Evolutionary conservation across 2,888 invertebrate species (phyloP).

Genomic region (Ornithoptera priamus): DNA sequence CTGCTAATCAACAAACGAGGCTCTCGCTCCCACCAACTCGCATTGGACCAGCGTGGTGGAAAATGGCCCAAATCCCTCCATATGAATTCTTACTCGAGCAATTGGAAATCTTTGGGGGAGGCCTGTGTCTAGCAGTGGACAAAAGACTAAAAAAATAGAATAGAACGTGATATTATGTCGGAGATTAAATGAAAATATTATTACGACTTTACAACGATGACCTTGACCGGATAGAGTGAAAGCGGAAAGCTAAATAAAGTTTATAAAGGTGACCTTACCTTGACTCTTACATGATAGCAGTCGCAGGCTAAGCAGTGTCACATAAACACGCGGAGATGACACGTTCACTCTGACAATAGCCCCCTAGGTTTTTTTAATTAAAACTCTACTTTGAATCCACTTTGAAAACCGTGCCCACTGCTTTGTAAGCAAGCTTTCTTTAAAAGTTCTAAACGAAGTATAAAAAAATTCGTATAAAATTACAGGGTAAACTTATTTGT

Average conservation of each 20-base stretch:
- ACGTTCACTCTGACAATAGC: constrained; percentile 6
- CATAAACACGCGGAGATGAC: constrained; percentile 10
- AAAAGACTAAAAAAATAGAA: neutral
- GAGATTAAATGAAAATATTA: neutral
- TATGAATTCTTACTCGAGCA: too few species aligned
- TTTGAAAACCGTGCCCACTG: neutral
- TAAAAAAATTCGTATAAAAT: too few species aligned
- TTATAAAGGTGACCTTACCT: constrained; percentile 24
- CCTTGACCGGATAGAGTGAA: constrained; percentile 20
- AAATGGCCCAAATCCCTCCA: too few species aligned
- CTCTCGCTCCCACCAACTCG: too few species aligned
- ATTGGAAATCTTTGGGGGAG: too few species aligned
- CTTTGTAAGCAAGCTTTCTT: neutral
- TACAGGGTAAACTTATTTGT: too few species aligned
- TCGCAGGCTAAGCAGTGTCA: neutral
- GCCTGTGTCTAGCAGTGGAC: too few species aligned
- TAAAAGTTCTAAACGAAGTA: too few species aligned
- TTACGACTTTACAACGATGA: neutral
- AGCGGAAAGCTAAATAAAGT: constrained; percentile 15
- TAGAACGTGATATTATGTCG: neutral
- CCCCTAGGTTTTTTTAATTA: neutral
- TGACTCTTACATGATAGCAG: constrained; percentile 15
- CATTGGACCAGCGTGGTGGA: too few species aligned
- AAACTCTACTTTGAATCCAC: neutral
- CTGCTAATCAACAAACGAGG: too few species aligned